Evolutionary conservation across 2,113 vertebrate genomes (phyloP).

Genomic region (Melanerpes aurifrons): DNA sequence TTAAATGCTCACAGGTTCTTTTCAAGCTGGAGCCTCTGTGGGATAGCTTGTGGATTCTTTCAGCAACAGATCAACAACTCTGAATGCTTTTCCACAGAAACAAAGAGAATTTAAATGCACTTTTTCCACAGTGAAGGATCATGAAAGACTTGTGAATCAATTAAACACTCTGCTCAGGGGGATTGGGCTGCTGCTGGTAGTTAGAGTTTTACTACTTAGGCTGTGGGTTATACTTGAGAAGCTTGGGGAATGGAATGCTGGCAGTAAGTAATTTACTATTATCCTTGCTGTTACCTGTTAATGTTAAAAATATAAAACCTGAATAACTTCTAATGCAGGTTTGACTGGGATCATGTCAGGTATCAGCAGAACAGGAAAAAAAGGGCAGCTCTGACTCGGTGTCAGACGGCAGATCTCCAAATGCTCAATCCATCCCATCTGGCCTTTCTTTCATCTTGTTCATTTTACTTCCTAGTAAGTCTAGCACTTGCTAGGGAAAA

Average conservation of each 20-base stretch:
- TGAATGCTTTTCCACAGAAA: not conserved
- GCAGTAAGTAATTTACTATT: not conserved
- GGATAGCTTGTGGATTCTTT: not conserved
- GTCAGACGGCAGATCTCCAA: slow-evolving; percentile 35
- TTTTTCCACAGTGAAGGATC: not conserved
- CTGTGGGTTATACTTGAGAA: not conserved
- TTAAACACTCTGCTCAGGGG: not conserved
- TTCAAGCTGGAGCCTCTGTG: accelerated
- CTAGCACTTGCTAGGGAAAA: slow-evolving; percentile 28
- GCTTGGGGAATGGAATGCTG: not conserved
- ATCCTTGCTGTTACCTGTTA: not conserved
- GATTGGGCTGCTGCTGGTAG: not conserved
- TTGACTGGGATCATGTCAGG: not conserved
- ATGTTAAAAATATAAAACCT: not conserved
- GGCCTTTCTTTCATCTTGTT: slow-evolving; percentile 30
- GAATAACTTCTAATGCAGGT: not conserved
- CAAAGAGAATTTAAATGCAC: not conserved
- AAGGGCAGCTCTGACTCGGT: not conserved
- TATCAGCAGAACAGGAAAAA: not conserved
- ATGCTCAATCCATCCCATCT: slow-evolving; percentile 15
- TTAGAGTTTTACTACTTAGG: not conserved
- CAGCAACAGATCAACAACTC: not conserved
- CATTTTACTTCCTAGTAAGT: not conserved
- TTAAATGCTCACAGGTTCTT: not conserved
- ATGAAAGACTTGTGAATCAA: not conserved